These are phyloP conservation scores for Lordiphosa collinella DNA, from an alignment of 1,140 invertebrate species.

Conservation along the genomic window DNA sequence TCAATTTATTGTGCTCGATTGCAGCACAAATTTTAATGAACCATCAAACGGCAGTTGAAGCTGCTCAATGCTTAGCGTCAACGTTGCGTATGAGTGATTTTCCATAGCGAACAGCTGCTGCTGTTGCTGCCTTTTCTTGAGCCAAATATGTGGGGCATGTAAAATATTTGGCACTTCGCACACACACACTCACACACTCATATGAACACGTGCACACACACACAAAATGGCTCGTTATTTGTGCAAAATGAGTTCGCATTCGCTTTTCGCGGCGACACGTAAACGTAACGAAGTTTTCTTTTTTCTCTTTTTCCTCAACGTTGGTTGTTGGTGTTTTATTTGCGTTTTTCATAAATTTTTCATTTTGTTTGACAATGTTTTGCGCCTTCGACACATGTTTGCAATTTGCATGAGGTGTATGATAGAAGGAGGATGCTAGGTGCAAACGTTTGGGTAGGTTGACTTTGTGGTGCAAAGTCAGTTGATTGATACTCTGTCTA, in stretches of 20 bases:
- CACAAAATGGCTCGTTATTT: slow-evolving; percentile 40
- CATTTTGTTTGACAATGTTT: slow-evolving; percentile 69
- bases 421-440: neutral
- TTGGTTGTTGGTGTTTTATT: slow-evolving; percentile 40
- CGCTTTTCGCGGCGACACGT: slow-evolving; percentile 9
- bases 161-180: slow-evolving; percentile 65
- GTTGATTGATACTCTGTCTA: too few relatives aligned
- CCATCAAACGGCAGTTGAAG: slow-evolving; percentile 64
- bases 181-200: too few relatives aligned
- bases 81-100: slow-evolving; percentile 69
- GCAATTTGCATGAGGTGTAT: slow-evolving; percentile 58
- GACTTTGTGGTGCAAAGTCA: neutral
- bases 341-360: slow-evolving; percentile 67
- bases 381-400: slow-evolving; percentile 70
- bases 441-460: neutral
- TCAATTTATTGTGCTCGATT: slow-evolving; percentile 53
- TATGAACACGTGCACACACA: neutral
- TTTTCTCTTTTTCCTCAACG: neutral
- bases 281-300: slow-evolving; percentile 24
- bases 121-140: slow-evolving; percentile 4
- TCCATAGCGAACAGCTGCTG: slow-evolving; percentile 12
- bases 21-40: slow-evolving; percentile 58
- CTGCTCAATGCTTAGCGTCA: slow-evolving; percentile 35
- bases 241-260: slow-evolving; percentile 47
- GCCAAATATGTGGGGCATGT: slow-evolving; percentile 47